Conservation (phyloP, 2,797 vertebrate species). For the Mycteria americana region DNA sequence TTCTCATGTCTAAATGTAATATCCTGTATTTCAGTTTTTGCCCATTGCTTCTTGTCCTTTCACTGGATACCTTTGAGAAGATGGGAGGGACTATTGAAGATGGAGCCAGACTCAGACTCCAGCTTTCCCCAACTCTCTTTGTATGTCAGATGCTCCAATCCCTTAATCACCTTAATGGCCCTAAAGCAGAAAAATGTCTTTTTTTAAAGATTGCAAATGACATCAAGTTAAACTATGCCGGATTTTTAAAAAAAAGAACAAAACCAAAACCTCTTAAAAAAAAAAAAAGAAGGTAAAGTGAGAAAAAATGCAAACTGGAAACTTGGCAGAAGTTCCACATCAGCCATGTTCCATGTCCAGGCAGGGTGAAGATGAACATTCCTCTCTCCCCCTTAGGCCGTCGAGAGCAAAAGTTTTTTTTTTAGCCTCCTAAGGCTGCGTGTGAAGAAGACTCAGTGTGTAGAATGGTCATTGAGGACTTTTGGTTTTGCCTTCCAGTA, state of each 20-base stretch:
- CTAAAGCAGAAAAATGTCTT: neutral
- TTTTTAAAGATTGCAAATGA: neutral
- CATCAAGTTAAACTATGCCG: too few species aligned
- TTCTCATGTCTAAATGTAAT: neutral
- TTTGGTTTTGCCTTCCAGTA: neutral
- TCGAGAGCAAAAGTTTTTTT: neutral
- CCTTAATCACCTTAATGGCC: neutral
- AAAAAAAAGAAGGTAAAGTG: neutral
- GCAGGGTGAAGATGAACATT: neutral
- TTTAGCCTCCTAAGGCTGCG: neutral
- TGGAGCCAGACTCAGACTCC: neutral
- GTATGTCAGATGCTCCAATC: neutral
- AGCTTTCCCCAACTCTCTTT: neutral
- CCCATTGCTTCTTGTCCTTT: neutral
- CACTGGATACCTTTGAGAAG: neutral
- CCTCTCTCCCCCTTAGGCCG: neutral
- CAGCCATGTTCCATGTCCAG: neutral
- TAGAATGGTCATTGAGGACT: neutral
- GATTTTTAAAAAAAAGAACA: neutral
- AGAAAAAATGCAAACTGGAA: neutral
- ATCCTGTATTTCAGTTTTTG: neutral
- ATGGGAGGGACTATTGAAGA: neutral
- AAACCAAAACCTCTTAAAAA: neutral
- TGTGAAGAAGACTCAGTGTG: neutral
- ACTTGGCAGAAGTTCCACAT: neutral